phyloP scores from a whole-genome alignment of 1,140 invertebrate species.

The Rhyacophila brunnea region DNA sequence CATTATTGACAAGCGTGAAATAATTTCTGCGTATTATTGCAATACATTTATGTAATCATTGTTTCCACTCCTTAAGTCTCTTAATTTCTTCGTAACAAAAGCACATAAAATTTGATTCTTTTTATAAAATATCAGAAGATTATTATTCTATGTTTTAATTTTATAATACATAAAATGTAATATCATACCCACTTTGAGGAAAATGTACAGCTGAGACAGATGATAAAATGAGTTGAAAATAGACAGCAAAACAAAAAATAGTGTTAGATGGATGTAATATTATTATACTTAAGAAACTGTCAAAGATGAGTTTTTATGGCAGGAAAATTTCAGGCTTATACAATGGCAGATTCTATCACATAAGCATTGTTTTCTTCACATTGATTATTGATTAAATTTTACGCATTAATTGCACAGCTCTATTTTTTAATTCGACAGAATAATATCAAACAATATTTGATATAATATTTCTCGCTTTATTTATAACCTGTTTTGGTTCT shows the following conservation, averaged over 20 bases:
- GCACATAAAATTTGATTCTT: conserved; percentile 19
- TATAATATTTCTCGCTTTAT: too few species aligned
- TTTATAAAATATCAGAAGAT: conserved; percentile 13
- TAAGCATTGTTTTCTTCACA: conserved; percentile 20
- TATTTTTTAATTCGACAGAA: not conserved
- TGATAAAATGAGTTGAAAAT: conserved; percentile 16
- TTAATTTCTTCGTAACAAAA: conserved; percentile 11
- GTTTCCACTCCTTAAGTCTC: not conserved
- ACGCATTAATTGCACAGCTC: not conserved
- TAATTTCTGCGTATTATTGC: too few species aligned
- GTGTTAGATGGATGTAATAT: conserved; percentile 25
- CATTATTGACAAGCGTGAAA: conserved; percentile 1
- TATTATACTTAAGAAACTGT: conserved; percentile 7
- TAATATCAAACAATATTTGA: too few species aligned
- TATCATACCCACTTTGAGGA: conserved; percentile 7
- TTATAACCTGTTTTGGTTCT: too few species aligned
- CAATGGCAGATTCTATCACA: conserved; percentile 30
- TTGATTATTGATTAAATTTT: not conserved
- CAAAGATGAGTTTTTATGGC: conserved; percentile 24
- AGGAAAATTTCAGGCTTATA: conserved; percentile 33
- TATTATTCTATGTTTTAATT: not conserved
- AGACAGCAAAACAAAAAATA: conserved; percentile 31
- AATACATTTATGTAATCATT: too few species aligned
- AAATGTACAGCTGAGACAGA: conserved; percentile 19
- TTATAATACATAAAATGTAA: too few species aligned